Evolutionary conservation across 2,797 vertebrate genomes (phyloP), one percentile per base, ranked within the genome.

Genomic region (Apogon talboti): DNA sequence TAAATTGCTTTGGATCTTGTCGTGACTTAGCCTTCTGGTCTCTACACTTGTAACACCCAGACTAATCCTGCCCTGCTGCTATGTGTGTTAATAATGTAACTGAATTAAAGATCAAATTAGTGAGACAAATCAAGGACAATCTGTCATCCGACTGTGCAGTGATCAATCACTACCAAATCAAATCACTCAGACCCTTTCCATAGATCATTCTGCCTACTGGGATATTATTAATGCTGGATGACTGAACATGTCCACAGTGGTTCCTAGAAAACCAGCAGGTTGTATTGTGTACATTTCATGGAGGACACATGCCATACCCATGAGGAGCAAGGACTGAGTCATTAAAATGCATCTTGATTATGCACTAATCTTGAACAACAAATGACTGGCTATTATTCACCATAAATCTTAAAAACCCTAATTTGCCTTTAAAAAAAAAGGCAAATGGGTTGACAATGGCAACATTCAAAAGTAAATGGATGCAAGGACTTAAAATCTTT

Each of bases 1-100:
- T 79, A 91, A 87, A 90, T 87, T 89, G 86, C 71, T 87, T 85
- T 84, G 72, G 88, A 89, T 73, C 71, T 78, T 55, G 84, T 73
- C 82, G 53, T 85, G 89, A 82, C 84, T 88, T 90, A 89, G 83
- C 81, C 83, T 85, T 87, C 87, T 87, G 81, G 85, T 61, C 41
- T 37, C 79, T 61, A 76, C 72, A 56, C 78, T 82, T 85, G 72
- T 75, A 78, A 84, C 82, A 76, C 80, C 81, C 74, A 79, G 61
- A 60, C 65, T 92, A 90, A 93, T 92, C 89, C 85, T 15, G 64
- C 43, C 74, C 79, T 73, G 72, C 86, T 83, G 82, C 77, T 89
- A 66, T 19, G 37, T 67, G 79, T 82, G 84, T 89, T 89, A 87
- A 89, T 57, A 70, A 83, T 79, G 59, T 91, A 89, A 93, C 84